A percentile compares a stretch with the other conserved stretches of the same genome.
Evolutionary conservation across 2,888 invertebrate species (phyloP).

Genomic region (Eupithecia exiguata): DNA sequence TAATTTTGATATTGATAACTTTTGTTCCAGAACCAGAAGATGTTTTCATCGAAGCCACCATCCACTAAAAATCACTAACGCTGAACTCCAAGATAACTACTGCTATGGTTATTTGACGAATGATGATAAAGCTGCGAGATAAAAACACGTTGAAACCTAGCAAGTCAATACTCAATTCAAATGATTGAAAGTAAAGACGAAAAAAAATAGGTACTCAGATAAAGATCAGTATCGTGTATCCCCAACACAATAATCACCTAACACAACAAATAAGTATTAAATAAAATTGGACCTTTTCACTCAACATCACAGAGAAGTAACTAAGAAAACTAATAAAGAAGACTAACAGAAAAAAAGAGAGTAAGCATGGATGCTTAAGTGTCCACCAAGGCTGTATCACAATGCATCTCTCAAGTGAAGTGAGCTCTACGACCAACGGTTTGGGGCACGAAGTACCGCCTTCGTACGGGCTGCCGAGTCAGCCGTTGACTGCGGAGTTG

Average conservation of each 20-base stretch:
- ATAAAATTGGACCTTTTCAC: not conserved
- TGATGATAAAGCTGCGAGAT: conserved; percentile 1
- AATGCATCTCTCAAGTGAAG: conserved; percentile 92
- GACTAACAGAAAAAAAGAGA: not conserved
- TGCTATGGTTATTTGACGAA: not conserved
- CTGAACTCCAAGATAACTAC: not conserved
- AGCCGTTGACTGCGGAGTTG: conserved; percentile 90
- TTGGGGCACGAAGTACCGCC: conserved; percentile 79
- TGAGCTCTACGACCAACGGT: conserved; percentile 87
- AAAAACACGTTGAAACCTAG: not conserved
- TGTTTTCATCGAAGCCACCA: not conserved
- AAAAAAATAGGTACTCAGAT: not conserved
- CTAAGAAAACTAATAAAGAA: not conserved
- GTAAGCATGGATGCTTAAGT: not conserved
- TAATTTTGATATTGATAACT: not conserved
- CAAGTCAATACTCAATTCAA: not conserved
- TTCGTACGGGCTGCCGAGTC: conserved; percentile 78
- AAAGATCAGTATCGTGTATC: not conserved
- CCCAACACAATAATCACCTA: not conserved
- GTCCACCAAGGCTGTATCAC: conserved; percentile 26
- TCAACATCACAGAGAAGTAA: not conserved
- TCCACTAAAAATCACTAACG: not conserved
- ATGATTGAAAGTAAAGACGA: not conserved
- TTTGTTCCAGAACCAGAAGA: conserved; percentile 10
- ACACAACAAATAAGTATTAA: not conserved